These are phyloP conservation scores for Okapia johnstoni DNA, from an alignment of 2,113 vertebrate genomes.

Conservation along the genomic window DNA sequence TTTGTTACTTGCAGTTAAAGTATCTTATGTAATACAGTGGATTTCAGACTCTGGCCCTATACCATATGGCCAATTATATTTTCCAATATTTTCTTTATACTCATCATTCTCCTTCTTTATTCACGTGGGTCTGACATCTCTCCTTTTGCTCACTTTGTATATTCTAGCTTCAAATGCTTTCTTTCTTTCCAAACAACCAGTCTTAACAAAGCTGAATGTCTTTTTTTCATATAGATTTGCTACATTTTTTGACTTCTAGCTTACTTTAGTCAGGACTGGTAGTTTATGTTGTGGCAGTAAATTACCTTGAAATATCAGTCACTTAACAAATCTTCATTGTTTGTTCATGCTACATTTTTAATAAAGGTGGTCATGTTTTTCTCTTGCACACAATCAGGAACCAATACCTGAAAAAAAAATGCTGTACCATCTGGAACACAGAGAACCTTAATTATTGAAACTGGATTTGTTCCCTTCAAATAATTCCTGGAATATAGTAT, in stretches of 20 bases:
- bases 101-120: neutral
- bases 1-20: neutral
- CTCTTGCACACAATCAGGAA: neutral
- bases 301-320: neutral
- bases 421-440: neutral
- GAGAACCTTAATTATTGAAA: neutral
- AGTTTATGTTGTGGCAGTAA: neutral
- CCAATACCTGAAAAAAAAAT: neutral
- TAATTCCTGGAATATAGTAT: neutral
- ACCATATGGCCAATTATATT: neutral
- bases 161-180: neutral
- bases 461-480: neutral
- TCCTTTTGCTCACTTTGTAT: neutral
- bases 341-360: constrained; percentile 3
- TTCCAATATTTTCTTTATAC: neutral
- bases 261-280: neutral
- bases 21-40: neutral
- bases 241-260: neutral
- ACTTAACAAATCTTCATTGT: neutral
- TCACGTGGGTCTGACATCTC: neutral
- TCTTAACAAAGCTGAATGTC: neutral
- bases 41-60: neutral
- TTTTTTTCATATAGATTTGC: neutral
- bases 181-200: neutral
- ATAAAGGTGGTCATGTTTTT: neutral